Conservation (phyloP, 2,888 invertebrate genomes). For the Drosophila niveifrons region DNA sequence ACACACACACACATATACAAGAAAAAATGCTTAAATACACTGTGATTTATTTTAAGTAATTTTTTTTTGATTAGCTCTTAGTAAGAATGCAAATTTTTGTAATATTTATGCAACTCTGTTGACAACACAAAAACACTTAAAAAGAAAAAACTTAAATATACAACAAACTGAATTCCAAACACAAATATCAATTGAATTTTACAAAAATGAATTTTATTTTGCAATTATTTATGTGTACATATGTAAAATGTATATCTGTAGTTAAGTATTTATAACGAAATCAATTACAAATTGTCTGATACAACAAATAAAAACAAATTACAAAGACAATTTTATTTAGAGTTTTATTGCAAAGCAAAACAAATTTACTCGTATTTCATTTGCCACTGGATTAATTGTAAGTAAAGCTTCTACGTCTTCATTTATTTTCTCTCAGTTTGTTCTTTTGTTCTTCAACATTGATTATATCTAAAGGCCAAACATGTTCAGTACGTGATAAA, state of each 20-base stretch:
- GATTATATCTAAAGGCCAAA: too few relatives aligned
- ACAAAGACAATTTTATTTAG: too few relatives aligned
- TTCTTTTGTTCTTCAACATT: too few relatives aligned
- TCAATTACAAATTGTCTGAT: slow-evolving; percentile 19
- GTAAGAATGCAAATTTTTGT: slow-evolving; percentile 21
- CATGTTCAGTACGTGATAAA: too few relatives aligned
- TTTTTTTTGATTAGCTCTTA: slow-evolving; percentile 75
- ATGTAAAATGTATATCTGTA: slow-evolving; percentile 3
- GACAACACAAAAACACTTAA: slow-evolving; percentile 6
- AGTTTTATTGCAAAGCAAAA: too few relatives aligned
- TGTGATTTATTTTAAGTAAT: slow-evolving; percentile 79
- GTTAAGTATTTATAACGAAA: slow-evolving; percentile 1
- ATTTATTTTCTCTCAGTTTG: too few relatives aligned
- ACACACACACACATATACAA: slow-evolving; percentile 8
- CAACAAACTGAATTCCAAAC: slow-evolving; percentile 9
- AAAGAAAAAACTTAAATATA: background rate
- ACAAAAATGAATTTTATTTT: background rate
- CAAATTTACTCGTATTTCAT: background rate
- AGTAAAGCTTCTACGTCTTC: too few relatives aligned
- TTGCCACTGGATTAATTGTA: too few relatives aligned
- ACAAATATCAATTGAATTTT: slow-evolving; percentile 13
- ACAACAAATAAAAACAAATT: slow-evolving; percentile 27
- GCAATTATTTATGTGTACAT: slow-evolving; percentile 2
- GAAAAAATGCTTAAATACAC: slow-evolving; percentile 73
- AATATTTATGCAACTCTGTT: slow-evolving; percentile 33